These are phyloP conservation scores for Seladonia tumulorum DNA, from an alignment of 2,888 invertebrate species.

Conservation along the genomic window DNA sequence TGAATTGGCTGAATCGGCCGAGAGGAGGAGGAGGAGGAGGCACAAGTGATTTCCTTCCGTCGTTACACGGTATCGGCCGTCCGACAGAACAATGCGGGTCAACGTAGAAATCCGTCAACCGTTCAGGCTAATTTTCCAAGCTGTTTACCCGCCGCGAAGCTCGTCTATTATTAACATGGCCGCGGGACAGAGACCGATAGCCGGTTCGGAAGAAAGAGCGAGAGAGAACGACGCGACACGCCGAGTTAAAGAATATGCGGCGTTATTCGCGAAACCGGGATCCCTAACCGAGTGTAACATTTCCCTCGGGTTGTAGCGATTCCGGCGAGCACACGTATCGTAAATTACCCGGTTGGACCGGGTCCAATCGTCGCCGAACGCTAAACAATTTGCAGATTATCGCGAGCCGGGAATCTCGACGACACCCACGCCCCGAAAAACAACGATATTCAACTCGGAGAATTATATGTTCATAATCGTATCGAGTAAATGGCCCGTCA, in stretches of 20 bases:
- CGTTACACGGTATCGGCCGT: neutral
- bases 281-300: slow-evolving; percentile 18
- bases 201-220: neutral
- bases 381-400: slow-evolving; percentile 45
- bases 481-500: neutral
- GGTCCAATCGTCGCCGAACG: slow-evolving; percentile 48
- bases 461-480: neutral
- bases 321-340: neutral
- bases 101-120: neutral
- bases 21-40: neutral
- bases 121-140: neutral
- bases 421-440: neutral
- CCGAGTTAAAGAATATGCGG: neutral
- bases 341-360: slow-evolving; percentile 54
- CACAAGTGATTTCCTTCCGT: neutral
- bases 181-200: neutral
- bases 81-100: neutral
- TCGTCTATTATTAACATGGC: neutral
- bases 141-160: neutral
- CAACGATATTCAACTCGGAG: neutral
- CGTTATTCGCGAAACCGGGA: neutral
- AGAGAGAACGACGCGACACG: neutral
- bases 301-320: slow-evolving; percentile 17
- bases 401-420: neutral
- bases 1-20: neutral